Evolutionary conservation across 2,888 invertebrate species (phyloP).

Genomic region (Scelioninae gen. 2): DNA sequence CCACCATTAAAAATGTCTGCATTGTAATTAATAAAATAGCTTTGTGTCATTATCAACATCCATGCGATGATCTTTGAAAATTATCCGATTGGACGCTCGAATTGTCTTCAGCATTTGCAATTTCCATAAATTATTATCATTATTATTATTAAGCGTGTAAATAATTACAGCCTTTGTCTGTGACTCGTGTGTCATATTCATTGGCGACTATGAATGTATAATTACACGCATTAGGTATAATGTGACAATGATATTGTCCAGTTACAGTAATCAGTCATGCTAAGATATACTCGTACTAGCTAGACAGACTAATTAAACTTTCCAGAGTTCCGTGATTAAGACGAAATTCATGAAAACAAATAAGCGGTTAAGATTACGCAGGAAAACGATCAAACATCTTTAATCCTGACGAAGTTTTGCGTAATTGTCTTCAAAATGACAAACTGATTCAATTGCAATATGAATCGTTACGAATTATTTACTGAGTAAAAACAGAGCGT

Average conservation of each 20-base stretch:
- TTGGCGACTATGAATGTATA: slow-evolving; percentile 39
- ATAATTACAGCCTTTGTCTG: slow-evolving; percentile 6
- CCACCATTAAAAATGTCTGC: too few relatives aligned
- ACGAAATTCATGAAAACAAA: slow-evolving; percentile 29
- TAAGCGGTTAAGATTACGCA: slow-evolving; percentile 8
- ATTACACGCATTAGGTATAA: slow-evolving; percentile 40
- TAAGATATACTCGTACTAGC: slow-evolving; percentile 28
- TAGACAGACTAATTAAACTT: slow-evolving; percentile 43
- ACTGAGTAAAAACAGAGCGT: too few relatives aligned
- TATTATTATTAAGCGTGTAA: neutral
- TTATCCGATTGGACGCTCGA: too few relatives aligned
- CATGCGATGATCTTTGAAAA: too few relatives aligned
- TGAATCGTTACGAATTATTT: too few relatives aligned
- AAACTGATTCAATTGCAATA: too few relatives aligned
- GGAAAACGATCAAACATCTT: slow-evolving; percentile 4
- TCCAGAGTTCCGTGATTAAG: slow-evolving; percentile 25
- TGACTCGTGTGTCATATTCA: slow-evolving; percentile 5
- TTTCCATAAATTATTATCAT: neutral
- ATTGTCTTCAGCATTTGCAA: too few relatives aligned
- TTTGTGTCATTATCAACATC: too few relatives aligned
- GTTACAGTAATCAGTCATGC: slow-evolving; percentile 48
- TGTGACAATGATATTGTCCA: slow-evolving; percentile 47
- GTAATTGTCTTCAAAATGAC: slow-evolving; percentile 1
- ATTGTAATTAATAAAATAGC: too few relatives aligned
- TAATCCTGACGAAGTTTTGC: neutral